Base-by-base conservation (phyloP, 2,888 invertebrate genomes). In the Drosophila siamana region DNA sequence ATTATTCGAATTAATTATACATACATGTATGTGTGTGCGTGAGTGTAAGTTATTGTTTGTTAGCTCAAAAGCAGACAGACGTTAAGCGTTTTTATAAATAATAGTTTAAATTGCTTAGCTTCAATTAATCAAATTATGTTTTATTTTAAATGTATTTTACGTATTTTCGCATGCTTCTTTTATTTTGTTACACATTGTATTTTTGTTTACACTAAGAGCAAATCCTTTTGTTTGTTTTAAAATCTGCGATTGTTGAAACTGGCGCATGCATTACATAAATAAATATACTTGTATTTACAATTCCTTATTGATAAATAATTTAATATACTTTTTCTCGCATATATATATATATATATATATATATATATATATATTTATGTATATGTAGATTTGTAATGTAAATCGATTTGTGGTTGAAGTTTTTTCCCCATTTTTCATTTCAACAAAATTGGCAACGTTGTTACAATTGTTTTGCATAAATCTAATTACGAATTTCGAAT, bases 381-480 rank as follows among this genome's bases (percentile, higher is more conserved):
- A 48, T 59, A 55, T 30, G 26, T 61, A 28, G 61, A 43, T 59
- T 55, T 77, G 56, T 64, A 50, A 54, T 73, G 46, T 78, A 57
- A 43, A 69, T 73, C 38, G 54, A 64, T 73, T 69, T 68, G 60
- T 65, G 38, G 46, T 72, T 67, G 73, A 59, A 62, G 47, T 51
- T 36, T 30, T 38, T 16, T 13, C 24, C 24, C 16, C 28, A 7
- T 19, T 51, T 16, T 22, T 62, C 61, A 24, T 62, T 56, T 69
- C 61, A 76, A 77, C 78, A 66, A 72, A 83, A 84, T 87, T 86
- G 89, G 88, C 87, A 82, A 87, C 86, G 51, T 63, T 72, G 66
- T 66, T 73, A 69, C 71, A 76, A 73, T 76, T 70, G 68, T 70
- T 69, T 60, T 60, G 47, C 57, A 50, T 66, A 51, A 55, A 52